Base-by-base conservation (phyloP, 2,797 vertebrate genomes). In the Presbytis comata region DNA sequence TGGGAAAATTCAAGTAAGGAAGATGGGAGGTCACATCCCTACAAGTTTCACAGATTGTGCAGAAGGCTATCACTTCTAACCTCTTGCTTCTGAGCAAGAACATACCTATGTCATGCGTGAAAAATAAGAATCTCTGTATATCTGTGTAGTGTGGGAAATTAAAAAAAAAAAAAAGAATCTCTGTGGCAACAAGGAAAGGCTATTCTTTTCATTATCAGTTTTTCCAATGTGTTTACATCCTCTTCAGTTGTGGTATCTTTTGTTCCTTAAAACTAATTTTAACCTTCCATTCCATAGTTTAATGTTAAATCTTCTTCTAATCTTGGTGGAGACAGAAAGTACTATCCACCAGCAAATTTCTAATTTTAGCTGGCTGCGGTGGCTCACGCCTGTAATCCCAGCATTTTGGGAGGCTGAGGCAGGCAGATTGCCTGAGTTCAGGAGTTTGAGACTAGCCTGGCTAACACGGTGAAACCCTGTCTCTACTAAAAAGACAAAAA, bases 1-100 rank as follows among this genome's bases (percentile, higher is more conserved):
- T 99, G 86, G 99, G 99, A 36, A 99, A 99, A 98, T 99, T 99
- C 98, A 99, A 98, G 99, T 99, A 98, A 99, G 99, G 67, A 96
- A 81, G 5, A 86, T 76, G 55, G 44, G 64, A 30, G 39, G 21
- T 95, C 55, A 53, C 12, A 75, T 67, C 14, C 72, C 28, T 57
- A 85, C 24, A 75, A 61, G 19, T 41, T 82, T 96, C 48, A 59
- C 46, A 67, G 17, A 80, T 50, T 30, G 5, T 55, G 0, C 64
- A 72, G 44, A 64, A 97, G 39, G 28, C 57, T 79, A 44, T 83
- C n/a, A 81, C 39, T 91, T 96, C 79, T 89, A 89, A 19, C 28
- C 12, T 81, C 3, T 93, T 94, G 14, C 14, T 81, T 75, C 44
- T n/a, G 70, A 88, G 57, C 6, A 91, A 83, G 36, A 94, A 26